Percentiles rank a stretch among this genome's conserved stretches.
phyloP scores from a whole-genome alignment of 1,140 invertebrate genomes.

The Drosophila athabasca region DNA sequence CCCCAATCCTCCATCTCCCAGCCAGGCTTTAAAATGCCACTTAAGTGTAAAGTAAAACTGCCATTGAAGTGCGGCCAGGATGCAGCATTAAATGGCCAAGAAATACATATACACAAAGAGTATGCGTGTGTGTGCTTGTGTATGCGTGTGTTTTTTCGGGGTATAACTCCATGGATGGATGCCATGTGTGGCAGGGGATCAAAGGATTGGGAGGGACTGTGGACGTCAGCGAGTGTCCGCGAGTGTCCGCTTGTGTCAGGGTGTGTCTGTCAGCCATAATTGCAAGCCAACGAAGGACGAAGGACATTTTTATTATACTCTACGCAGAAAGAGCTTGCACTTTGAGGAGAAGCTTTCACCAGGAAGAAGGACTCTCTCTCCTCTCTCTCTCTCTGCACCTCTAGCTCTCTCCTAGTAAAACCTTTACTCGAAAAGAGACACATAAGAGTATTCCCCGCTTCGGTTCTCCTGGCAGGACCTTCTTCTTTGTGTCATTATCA shows the following conservation, averaged over 20 bases:
- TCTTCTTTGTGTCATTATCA: constrained; percentile 44
- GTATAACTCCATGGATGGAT: constrained; percentile 7
- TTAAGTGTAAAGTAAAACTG: constrained; percentile 65
- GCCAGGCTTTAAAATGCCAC: constrained; percentile 67
- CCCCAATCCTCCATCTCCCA: neutral
- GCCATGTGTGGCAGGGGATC: constrained; percentile 16
- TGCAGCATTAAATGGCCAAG: constrained; percentile 62
- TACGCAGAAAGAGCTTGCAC: neutral
- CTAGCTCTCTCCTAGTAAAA: no score
- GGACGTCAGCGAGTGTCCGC: neutral
- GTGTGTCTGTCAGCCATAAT: constrained; percentile 44
- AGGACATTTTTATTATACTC: constrained; percentile 32
- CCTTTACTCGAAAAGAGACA: no score
- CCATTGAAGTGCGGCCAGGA: constrained; percentile 51
- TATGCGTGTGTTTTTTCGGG: constrained; percentile 1
- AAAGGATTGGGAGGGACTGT: neutral
- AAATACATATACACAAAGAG: constrained; percentile 38
- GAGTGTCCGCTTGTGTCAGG: neutral
- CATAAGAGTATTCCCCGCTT: no score
- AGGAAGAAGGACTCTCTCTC: no score
- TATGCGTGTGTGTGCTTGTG: neutral
- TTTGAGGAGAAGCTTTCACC: no score
- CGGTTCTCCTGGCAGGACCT: no score
- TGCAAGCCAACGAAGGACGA: constrained; percentile 26
- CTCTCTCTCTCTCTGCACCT: no score